phyloP scores from a whole-genome alignment of 2,113 vertebrate species.

The Rhea pennata region DNA sequence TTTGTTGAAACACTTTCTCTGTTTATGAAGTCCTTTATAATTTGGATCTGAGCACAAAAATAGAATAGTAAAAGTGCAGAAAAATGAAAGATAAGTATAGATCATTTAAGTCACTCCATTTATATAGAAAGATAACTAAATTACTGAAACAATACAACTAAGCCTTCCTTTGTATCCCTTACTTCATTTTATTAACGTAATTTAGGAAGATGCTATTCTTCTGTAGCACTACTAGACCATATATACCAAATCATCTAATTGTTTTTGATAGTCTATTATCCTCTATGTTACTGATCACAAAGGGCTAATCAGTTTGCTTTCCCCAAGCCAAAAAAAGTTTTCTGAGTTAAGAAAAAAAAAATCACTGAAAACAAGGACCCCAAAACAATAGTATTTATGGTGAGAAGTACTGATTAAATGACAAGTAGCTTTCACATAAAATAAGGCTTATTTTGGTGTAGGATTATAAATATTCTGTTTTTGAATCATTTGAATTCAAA shows the following conservation, averaged over 20 bases:
- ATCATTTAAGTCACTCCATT: background rate
- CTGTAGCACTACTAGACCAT: no score
- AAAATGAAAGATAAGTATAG: background rate
- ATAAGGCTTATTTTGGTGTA: background rate
- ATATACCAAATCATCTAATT: no score
- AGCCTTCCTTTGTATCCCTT: background rate
- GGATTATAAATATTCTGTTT: background rate
- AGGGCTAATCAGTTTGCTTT: no score
- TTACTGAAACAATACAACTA: background rate
- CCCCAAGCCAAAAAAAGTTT: background rate
- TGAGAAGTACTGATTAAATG: background rate
- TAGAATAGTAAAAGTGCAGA: conserved; percentile 57
- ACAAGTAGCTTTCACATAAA: background rate
- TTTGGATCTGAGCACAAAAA: conserved; percentile 74
- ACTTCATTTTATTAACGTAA: no score
- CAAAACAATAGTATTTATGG: background rate
- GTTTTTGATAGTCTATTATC: no score
- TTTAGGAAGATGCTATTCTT: no score
- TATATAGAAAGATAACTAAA: background rate
- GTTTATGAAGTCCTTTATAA: conserved; percentile 73
- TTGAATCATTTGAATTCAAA: background rate
- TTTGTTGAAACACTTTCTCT: conserved; percentile 64
- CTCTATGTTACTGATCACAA: no score
- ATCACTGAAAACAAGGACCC: background rate
- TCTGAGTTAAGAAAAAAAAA: background rate